Base-by-base conservation (phyloP, 1,140 invertebrate species). In the Microplitis demolitor region DNA sequence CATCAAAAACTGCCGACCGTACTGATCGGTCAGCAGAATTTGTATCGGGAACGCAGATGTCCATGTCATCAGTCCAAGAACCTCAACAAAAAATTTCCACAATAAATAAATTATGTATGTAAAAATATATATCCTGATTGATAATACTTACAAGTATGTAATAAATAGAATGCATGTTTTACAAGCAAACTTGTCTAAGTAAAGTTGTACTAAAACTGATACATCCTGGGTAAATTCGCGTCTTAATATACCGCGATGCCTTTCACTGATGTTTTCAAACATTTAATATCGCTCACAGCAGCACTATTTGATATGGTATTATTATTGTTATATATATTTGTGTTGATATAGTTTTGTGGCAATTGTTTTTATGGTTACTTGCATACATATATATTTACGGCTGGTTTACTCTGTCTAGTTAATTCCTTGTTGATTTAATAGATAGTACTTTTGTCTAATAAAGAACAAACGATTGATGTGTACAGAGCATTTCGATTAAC, bases 231-330 rank as follows among this genome's bases (percentile, higher is more conserved):
- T 66, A 77, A 83, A 82, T 84, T 79, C 83, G 74, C 81, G 79
- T 83, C 82, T 85, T 87, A 87, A 87, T 87, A 87, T 87, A 85
- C 78, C 71, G 53, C 13, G 8, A 58, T 67, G 80, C 85, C 86
- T 87, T 87, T 87, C 86, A 87, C 86, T 85, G 80, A 54, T 70
- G 34, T 16, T 69, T 3, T 9, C 53, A 16, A 39, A n/a, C 35
- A 34, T 35, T 35, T 34, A 60, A 13, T 50, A 13, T 34, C 31
- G 24, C 11, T 45, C 39, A 11, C 39, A 45, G 39, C 39, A 45
- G 2, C 39, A 45, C 39, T 45, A 45, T 45, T 45, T 45, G 39
- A 45, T 45, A 9, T 45, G 6, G 11, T 45, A 8, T 45, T 45
- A 45, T 45, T 45, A 45, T 45, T 45, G 3, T 6, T 45, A 11